Evolutionary conservation across 1,140 invertebrate genomes (phyloP).

Genomic region (Pinna nobilis): DNA sequence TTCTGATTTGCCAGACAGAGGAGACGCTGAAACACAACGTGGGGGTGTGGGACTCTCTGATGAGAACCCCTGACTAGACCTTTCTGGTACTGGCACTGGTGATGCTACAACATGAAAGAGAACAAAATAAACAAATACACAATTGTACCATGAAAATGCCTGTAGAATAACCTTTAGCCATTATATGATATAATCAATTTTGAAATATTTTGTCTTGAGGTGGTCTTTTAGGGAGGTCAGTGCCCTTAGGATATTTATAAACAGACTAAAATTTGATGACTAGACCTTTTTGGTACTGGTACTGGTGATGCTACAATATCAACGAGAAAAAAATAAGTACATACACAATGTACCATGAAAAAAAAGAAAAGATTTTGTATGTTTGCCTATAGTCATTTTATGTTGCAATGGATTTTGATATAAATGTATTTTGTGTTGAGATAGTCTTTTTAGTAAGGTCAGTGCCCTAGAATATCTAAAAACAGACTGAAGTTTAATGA

Average conservation of each 20-base stretch:
- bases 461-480: too few relatives aligned
- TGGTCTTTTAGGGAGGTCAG: background rate
- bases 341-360: background rate
- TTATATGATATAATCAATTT: background rate
- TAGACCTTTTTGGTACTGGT: constrained; percentile 66
- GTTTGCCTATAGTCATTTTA: background rate
- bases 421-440: background rate
- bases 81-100: constrained; percentile 72
- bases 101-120: constrained; percentile 60
- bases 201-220: background rate
- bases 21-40: constrained; percentile 62
- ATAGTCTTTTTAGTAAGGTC: background rate
- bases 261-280: too few relatives aligned
- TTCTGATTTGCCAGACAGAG: constrained; percentile 60
- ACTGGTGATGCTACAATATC: constrained; percentile 70
- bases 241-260: too few relatives aligned
- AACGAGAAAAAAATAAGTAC: constrained; percentile 16
- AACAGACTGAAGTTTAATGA: too few relatives aligned
- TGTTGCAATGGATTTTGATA: background rate
- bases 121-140: background rate
- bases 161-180: constrained; percentile 1
- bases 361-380: too few relatives aligned
- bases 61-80: constrained; percentile 60
- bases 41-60: constrained; percentile 64
- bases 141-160: background rate